Conservation (phyloP, 2,797 vertebrate genomes). For the Natrix natrix region DNA sequence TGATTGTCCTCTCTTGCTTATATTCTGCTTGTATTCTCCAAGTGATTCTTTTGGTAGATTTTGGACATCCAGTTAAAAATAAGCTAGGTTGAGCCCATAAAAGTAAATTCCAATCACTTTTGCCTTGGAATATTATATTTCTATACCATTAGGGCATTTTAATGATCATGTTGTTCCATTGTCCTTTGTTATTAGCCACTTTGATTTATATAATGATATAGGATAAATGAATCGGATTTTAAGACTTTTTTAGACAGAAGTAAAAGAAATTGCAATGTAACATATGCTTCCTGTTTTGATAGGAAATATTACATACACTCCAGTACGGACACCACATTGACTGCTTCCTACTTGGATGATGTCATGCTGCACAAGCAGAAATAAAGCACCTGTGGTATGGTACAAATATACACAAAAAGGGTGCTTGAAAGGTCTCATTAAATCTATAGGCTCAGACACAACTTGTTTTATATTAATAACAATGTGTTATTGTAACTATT, state of each 20-base stretch:
- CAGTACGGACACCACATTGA: neutral
- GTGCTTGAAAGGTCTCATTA: neutral
- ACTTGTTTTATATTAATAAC: neutral
- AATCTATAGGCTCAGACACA: neutral
- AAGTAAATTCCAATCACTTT: neutral
- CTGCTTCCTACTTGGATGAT: neutral
- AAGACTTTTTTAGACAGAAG: neutral
- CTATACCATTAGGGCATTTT: neutral
- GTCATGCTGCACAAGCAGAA: neutral
- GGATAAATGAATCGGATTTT: neutral
- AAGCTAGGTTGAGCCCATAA: neutral
- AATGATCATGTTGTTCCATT: neutral
- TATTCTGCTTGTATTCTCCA: neutral
- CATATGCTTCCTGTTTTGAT: conserved; percentile 3
- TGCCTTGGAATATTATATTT: neutral
- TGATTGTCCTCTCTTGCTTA: neutral
- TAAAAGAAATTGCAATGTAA: neutral
- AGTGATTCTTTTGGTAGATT: neutral
- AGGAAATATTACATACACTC: neutral
- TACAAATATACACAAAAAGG: neutral
- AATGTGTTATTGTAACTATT: neutral
- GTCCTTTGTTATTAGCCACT: neutral
- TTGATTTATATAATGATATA: neutral
- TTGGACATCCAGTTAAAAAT: neutral
- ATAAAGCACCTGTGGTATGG: neutral